phyloP scores from a whole-genome alignment of 2,888 invertebrate species.

The Tenthredo mesomela region DNA sequence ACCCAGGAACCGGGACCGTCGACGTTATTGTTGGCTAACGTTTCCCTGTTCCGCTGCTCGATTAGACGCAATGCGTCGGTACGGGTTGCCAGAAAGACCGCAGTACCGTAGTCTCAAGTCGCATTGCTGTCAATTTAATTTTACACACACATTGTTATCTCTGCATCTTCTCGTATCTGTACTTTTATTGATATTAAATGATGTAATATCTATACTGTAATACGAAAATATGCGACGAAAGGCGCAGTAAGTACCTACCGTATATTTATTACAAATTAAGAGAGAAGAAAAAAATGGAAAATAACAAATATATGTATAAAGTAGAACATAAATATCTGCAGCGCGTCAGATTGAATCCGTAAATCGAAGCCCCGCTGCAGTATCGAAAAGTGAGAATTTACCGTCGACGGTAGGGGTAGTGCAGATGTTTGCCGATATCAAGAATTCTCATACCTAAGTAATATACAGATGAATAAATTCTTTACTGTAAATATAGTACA shows the following conservation, averaged over 20 bases:
- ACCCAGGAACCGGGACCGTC: background rate
- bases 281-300: too few species aligned
- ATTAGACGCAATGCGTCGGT: conserved; percentile 71
- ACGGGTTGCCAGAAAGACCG: conserved; percentile 66
- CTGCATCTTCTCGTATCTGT: background rate
- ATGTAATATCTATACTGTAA: too few species aligned
- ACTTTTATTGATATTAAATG: too few species aligned
- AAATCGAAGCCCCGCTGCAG: background rate
- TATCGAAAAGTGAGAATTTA: background rate
- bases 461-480: background rate
- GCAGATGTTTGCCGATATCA: background rate
- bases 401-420: background rate
- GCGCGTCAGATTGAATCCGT: background rate
- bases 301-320: background rate
- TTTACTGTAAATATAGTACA: too few species aligned
- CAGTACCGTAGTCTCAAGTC: conserved; percentile 60
- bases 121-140: conserved; percentile 58
- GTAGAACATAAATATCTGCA: background rate
- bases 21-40: conserved; percentile 54
- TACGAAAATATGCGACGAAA: too few species aligned
- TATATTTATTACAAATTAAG: too few species aligned
- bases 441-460: background rate
- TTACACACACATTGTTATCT: conserved; percentile 34
- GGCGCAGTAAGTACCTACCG: too few species aligned
- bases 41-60: conserved; percentile 51